Evolutionary conservation across 2,113 vertebrate genomes (phyloP).

Genomic region (Pampusana beccarii): DNA sequence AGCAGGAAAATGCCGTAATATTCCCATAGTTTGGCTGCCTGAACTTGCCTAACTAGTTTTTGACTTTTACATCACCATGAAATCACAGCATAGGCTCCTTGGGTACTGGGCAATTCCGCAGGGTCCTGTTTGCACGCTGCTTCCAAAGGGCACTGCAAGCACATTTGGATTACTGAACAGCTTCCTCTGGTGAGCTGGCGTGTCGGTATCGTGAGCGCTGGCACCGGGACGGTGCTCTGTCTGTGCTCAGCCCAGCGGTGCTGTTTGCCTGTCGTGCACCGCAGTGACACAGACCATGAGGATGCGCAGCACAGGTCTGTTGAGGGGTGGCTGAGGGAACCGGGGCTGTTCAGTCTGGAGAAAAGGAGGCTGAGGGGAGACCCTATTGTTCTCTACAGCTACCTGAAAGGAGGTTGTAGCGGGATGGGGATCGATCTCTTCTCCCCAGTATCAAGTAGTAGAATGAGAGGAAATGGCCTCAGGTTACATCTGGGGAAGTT

Average conservation of each 20-base stretch:
- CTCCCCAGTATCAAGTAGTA: too few relatives aligned
- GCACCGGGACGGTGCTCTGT: fast-evolving
- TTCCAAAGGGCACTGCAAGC: not conserved
- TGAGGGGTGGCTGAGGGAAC: too few relatives aligned
- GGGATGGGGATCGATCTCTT: too few relatives aligned
- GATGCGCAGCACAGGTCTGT: too few relatives aligned
- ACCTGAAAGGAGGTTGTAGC: too few relatives aligned
- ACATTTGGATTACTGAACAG: not conserved
- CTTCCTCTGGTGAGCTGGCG: not conserved
- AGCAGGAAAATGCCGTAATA: not conserved
- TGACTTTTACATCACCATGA: not conserved
- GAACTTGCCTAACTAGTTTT: not conserved
- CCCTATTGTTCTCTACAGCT: too few relatives aligned
- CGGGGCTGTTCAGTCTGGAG: too few relatives aligned
- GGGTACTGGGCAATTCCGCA: not conserved
- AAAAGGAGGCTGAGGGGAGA: too few relatives aligned
- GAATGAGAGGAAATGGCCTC: too few relatives aligned
- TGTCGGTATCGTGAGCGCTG: fast-evolving
- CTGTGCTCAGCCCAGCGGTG: not conserved
- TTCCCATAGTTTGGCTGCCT: not conserved
- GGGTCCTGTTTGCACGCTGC: fast-evolving
- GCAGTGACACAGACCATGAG: not conserved
- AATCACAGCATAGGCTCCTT: not conserved
- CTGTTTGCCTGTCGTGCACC: not conserved
- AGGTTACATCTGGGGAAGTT: too few relatives aligned